Evolutionary conservation across 2,113 vertebrate species (phyloP), one percentile per base, ranked within the genome.

Genomic region (Erythrolamprus reginae): DNA sequence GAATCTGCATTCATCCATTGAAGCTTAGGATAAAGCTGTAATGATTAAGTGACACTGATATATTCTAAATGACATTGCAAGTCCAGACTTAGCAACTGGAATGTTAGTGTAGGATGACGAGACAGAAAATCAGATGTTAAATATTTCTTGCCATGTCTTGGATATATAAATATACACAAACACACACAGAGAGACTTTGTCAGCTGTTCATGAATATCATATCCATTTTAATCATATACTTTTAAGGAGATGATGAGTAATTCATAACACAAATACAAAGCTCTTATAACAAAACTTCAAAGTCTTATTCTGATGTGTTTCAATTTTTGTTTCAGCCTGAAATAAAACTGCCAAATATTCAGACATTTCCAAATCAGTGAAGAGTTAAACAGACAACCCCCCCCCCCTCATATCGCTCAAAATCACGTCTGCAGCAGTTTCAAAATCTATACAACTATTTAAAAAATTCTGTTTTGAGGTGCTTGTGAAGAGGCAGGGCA

Each of bases 1-100:
- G 93, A 91, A 92, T 26, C 51, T 50, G 15, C 88, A 70, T 17
- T n/a, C 28, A 42, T 3, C 48, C 93, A 52, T 52, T 70, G 2
- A 92, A 92, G 65, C 92, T 92, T 52, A 88, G 15, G 3, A 2
- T 51, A 47, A 89, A 48, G 50, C 53, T 90, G 26, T 77, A 82
- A 52, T 28, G 17, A 33, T 86, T 55, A 84, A 55, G 19, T 90
- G 89, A 61, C 47, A 86, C 28, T 89, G 13, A 28, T 21, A 24
- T 1, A 28, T 26, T 77, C 38, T 89, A 42, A 48, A 84, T 87
- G 13, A 48, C 42, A 33, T 87, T 21, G 61, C 84, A 86, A 47
- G 38, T 55, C 15, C 13, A 19, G 52, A 9, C 58, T 45, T 45
- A 38, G 70, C 84, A 90, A 19, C 33, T 24, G 12, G 19, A 82